phyloP scores from a whole-genome alignment of 2,888 invertebrate species.

The Yponomeuta sedellus region DNA sequence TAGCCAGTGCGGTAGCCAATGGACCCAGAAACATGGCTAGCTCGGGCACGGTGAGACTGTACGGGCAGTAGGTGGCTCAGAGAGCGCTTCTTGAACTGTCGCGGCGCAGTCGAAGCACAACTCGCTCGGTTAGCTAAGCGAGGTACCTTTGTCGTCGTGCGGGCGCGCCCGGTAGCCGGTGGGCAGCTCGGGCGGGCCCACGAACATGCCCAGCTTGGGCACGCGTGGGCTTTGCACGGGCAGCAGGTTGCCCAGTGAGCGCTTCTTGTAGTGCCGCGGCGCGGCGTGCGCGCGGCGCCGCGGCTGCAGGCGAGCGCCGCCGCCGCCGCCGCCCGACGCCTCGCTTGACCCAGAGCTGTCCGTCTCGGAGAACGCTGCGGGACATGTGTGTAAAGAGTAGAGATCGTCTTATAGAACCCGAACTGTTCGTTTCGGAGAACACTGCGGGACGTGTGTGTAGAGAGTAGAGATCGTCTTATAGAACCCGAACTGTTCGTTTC shows the following conservation, averaged over 20 bases:
- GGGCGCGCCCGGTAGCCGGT: constrained; percentile 65
- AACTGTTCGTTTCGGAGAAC: constrained; percentile 94
- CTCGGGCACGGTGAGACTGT: too few species aligned
- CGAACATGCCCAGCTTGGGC: constrained; percentile 81
- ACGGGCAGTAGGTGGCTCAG: too few species aligned
- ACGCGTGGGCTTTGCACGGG: constrained; percentile 92
- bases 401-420: too few species aligned
- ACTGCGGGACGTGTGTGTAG: too few species aligned
- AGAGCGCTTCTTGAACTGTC: too few species aligned
- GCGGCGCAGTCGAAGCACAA: constrained; percentile 34
- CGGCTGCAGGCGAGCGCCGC: constrained; percentile 74
- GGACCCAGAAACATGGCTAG: too few species aligned
- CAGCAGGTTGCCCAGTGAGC: constrained; percentile 71
- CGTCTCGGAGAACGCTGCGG: constrained; percentile 89
- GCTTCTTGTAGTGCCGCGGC: constrained; percentile 62
- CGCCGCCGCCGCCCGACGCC: constrained; percentile 45
- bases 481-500: constrained; percentile 95
- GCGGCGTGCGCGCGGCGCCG: constrained; percentile 42
- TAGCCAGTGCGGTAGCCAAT: too few species aligned
- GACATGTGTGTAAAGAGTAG: too few species aligned
- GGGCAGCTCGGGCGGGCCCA: constrained; percentile 81
- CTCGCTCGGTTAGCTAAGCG: too few species aligned
- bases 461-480: too few species aligned
- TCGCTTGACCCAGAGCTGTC: constrained; percentile 91
- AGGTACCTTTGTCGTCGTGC: constrained; percentile 70